Base-by-base conservation (phyloP, 1,140 invertebrate species). In the Drosophila obscura region DNA sequence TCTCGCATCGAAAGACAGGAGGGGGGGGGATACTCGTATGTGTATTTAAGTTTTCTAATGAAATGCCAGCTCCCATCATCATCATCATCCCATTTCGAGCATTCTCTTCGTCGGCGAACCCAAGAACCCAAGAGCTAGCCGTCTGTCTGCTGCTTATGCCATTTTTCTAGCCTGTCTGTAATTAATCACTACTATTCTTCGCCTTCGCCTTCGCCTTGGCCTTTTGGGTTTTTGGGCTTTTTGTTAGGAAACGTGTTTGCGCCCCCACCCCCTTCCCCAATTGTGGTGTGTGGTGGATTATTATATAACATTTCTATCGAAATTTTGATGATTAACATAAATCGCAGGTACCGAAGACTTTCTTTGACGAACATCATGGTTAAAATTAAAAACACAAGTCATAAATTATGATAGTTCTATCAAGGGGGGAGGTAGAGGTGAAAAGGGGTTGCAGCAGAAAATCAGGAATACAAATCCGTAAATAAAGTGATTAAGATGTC, bases 141-240 rank as follows among this genome's bases (percentile, higher is more conserved):
- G 4, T 0, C 22, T 74, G 26, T 74, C 65, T 72, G 84, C 74
- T 77, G 80, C 83, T 72, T 87, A 80, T 68, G 62, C 66, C 82
- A 83, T 82, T 83, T 83, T 83, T 78, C 80, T 74, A 66, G 71
- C 26, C 82, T 68, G 78, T 52, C 79, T 66, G 79, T 88, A 87
- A 87, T 87, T 88, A 87, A 87, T 82, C 82, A 88, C 68, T 55
- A 41, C 41, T 49, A 50, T 51, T 53, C 68, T 66, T 57, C 57
- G 44, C 50, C 52, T 26, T 77, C 11, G 43, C 19, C 68, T 66
- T 57, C 57, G 44, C 50, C 52, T 26, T 77, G n/a, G 43, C 19
- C 41, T 15, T 57, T 26, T 66, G 43, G 56, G 43, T 51, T 46
- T 73, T 58, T 68, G 46, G 63, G 41, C 44, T 61, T 78, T 76